Base-by-base conservation (phyloP, 2,113 vertebrate genomes). In the Chitala chitala region DNA sequence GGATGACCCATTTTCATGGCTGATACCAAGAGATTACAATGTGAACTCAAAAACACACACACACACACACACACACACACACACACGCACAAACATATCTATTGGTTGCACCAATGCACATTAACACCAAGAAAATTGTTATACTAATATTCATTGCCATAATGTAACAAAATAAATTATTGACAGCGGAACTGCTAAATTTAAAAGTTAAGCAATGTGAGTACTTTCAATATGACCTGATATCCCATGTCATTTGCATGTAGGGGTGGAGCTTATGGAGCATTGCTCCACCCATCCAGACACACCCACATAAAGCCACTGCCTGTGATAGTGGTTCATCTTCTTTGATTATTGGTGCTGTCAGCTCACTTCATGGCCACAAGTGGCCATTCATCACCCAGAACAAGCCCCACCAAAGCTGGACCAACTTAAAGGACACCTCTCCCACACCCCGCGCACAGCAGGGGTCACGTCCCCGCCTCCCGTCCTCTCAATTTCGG, bases 361-460 rank as follows among this genome's bases (percentile, higher is more conserved):
- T 72, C 54, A 3, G 24, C 29, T 83, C 72, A 77, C 76, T 80
- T 73, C 63, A 36, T 69, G 44, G 38, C 74, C 66, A 73, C 69
- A 22, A 50, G 73, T 75, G 51, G 22, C 74, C 76, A 63, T 15
- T 36, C 58, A 24, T n/a, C 79, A 82, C 80, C 68, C 77, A 71
- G 70, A 63, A 72, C 69, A 75, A 78, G 74, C 76, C 79, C 72
- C 76, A 77, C 50, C 71, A 76, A 75, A 51, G 71, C 84, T 89
- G 88, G 89, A 90, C 79, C 75, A 71, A 85, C 84, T 87, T 90
- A 84, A 90, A 86, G 85, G 83, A 78, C 70, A 69, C 76, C 69
- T 78, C 29, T 24, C 68, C 56, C 40, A 17, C 63, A 13, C 70
- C 46, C 59, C 58, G 56, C 36, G 40, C 29, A 33, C 26, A 6